A percentile compares a stretch with the other conserved stretches of the same genome.
Conservation (phyloP, 2,113 vertebrate genomes). For the Heliornis fulica region DNA sequence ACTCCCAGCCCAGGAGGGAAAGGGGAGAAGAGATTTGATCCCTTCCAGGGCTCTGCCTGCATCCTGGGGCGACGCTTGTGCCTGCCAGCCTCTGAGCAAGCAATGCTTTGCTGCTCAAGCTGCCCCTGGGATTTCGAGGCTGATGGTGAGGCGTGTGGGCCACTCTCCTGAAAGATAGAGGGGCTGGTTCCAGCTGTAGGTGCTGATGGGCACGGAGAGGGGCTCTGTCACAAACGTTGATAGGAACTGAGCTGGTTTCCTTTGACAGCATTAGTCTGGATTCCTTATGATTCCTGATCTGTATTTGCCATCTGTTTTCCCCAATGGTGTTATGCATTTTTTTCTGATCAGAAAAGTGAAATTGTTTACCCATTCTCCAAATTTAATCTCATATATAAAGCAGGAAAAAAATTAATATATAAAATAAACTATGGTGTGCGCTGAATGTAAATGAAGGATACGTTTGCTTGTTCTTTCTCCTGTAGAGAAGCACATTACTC, state of each 20-base stretch:
- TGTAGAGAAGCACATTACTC: neutral
- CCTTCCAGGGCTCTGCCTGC: neutral
- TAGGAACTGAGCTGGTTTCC: neutral
- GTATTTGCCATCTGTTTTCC: conserved; percentile 29
- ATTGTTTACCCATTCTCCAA: neutral
- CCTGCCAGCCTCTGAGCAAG: neutral
- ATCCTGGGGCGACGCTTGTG: neutral
- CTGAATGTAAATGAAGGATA: neutral
- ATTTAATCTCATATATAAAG: conserved; percentile 42
- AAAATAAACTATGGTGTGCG: neutral
- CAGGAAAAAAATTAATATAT: conserved; percentile 7
- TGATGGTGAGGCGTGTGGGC: neutral
- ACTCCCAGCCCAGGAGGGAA: neutral
- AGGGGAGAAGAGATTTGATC: neutral
- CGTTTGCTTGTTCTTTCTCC: neutral
- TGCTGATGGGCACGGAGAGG: neutral
- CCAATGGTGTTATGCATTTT: neutral
- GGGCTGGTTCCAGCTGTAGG: neutral
- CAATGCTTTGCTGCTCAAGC: accelerated
- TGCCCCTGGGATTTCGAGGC: neutral
- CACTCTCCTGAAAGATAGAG: neutral
- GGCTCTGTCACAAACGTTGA: neutral
- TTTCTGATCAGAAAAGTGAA: neutral
- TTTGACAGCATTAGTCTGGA: neutral
- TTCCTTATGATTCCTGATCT: conserved; percentile 11